Evolutionary conservation across 2,888 invertebrate species (phyloP).

Genomic region (Timandra comae): DNA sequence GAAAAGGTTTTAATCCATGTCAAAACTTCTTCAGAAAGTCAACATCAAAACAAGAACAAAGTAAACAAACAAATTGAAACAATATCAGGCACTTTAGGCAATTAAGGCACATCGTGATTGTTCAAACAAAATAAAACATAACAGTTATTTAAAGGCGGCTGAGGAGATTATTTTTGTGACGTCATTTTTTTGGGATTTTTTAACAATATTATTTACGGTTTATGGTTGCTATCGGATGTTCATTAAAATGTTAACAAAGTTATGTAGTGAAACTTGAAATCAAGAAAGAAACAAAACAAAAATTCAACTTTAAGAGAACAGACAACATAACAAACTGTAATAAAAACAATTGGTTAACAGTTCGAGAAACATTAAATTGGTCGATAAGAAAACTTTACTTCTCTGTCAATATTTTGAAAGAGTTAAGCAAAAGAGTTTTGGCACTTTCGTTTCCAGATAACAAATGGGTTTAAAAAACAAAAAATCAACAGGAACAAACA

Average conservation of each 20-base stretch:
- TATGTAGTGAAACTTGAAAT: constrained; percentile 1
- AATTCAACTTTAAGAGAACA: constrained; percentile 28
- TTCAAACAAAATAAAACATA: constrained; percentile 19
- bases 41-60: constrained; percentile 33
- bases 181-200: too few relatives aligned
- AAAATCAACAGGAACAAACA: background rate
- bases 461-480: background rate
- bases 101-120: constrained; percentile 63
- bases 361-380: constrained; percentile 1
- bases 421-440: background rate
- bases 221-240: too few relatives aligned
- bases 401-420: background rate
- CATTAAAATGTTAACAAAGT: background rate
- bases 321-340: constrained; percentile 23
- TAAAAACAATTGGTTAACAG: constrained; percentile 9
- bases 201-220: too few relatives aligned
- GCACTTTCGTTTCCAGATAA: too few relatives aligned
- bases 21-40: constrained; percentile 38
- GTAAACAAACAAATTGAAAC: constrained; percentile 30
- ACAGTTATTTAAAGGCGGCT: constrained; percentile 3
- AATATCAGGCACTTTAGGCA: constrained; percentile 48
- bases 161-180: too few relatives aligned
- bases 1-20: constrained; percentile 29
- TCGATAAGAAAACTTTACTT: background rate
- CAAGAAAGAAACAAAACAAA: constrained; percentile 28